Conservation (phyloP, 2,113 vertebrate genomes). For the Myiozetetes cayanensis region DNA sequence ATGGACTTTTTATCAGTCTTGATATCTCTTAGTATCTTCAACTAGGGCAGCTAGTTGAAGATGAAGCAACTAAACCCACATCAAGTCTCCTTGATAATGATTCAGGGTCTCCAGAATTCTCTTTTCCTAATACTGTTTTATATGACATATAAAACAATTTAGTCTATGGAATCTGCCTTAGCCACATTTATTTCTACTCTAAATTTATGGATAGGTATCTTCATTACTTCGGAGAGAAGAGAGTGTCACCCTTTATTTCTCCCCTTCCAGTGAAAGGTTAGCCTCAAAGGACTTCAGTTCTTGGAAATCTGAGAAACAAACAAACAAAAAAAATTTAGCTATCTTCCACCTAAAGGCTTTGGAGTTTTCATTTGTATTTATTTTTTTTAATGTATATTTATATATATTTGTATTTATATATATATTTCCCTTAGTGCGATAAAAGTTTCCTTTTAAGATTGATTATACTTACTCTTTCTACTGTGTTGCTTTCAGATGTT, state of each 20-base stretch:
- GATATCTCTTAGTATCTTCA: fast-evolving
- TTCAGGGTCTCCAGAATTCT: neutral
- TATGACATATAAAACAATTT: neutral
- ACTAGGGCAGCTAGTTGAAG: neutral
- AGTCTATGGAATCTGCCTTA: neutral
- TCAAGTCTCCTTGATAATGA: neutral
- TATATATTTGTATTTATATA: too few relatives aligned
- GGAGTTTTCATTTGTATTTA: neutral
- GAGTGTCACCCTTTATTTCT: neutral
- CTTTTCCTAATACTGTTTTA: neutral
- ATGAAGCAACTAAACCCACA: neutral
- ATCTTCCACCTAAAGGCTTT: neutral
- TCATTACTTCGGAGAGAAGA: neutral
- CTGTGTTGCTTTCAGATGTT: neutral
- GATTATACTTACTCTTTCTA: neutral
- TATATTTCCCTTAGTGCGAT: neutral
- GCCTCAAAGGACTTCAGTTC: neutral
- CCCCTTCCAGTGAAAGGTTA: neutral
- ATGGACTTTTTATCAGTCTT: neutral
- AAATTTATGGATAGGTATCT: neutral
- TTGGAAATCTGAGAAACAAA: neutral
- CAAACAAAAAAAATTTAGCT: neutral
- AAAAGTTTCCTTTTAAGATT: neutral
- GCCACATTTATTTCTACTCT: neutral
- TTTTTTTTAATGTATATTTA: too few relatives aligned